Evolutionary conservation across 2,797 vertebrate species (phyloP).

Genomic region (Phrynocephalus guinanensis): DNA sequence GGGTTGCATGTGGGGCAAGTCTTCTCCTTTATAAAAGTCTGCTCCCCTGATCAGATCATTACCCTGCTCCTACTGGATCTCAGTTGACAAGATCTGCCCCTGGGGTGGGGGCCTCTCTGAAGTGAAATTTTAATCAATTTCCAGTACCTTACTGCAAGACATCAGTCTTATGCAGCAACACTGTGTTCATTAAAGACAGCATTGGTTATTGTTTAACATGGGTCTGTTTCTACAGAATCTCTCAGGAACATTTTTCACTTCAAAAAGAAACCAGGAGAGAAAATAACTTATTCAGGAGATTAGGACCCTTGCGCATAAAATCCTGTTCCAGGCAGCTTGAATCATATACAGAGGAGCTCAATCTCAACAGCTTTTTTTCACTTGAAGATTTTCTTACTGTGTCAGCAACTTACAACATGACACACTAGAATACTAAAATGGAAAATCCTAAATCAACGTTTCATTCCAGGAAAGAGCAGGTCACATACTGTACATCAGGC

Average conservation of each 20-base stretch:
- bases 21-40: neutral
- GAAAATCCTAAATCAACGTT: conserved; percentile 74
- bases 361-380: conserved; percentile 67
- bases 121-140: neutral
- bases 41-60: neutral
- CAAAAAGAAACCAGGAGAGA: conserved; percentile 31
- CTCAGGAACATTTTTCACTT: conserved; percentile 29
- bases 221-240: conserved; percentile 1
- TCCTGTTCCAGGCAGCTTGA: conserved; percentile 64
- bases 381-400: conserved; percentile 58
- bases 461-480: conserved; percentile 61
- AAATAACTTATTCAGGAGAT: conserved; percentile 49
- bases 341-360: conserved; percentile 68
- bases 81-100: neutral
- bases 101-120: neutral
- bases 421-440: conserved; percentile 67
- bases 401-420: conserved; percentile 67
- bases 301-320: conserved; percentile 52
- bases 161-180: neutral
- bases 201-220: neutral
- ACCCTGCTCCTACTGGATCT: conserved; percentile 9
- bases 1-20: neutral
- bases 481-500: conserved; percentile 54
- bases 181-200: neutral
- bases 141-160: neutral